Conservation (phyloP, 2,888 invertebrate species). For the Chaetoderma sp. region DNA sequence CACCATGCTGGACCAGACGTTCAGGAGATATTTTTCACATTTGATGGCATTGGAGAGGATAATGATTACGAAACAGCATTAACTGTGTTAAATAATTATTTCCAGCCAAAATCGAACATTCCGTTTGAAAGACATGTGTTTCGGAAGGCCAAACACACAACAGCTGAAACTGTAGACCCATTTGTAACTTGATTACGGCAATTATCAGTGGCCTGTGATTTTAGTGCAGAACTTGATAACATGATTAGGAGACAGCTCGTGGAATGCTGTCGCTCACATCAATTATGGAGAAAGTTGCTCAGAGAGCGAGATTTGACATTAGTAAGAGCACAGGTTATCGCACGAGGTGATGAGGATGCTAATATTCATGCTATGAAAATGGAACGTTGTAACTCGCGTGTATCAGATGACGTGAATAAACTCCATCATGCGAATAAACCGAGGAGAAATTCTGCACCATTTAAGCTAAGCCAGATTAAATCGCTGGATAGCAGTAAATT, state of each 20-base stretch:
- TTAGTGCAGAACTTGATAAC: neutral
- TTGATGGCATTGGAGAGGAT: neutral
- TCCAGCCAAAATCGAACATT: conserved; percentile 3
- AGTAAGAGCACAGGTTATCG: neutral
- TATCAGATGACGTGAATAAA: too few relatives aligned
- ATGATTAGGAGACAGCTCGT: neutral
- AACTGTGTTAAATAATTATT: neutral
- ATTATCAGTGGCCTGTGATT: neutral
- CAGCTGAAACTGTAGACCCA: conserved; percentile 1
- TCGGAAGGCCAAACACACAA: conserved; percentile 1
- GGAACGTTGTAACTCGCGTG: too few relatives aligned
- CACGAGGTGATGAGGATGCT: neutral
- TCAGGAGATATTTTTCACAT: conserved; percentile 11
- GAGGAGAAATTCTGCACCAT: too few relatives aligned
- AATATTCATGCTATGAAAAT: conserved; percentile 5
- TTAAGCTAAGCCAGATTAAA: too few relatives aligned
- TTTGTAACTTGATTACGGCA: neutral
- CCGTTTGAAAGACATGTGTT: conserved; percentile 16
- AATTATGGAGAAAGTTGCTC: neutral
- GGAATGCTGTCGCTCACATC: neutral
- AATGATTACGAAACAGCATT: neutral
- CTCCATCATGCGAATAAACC: too few relatives aligned
- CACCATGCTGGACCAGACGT: conserved; percentile 12
- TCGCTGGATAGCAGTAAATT: too few relatives aligned
- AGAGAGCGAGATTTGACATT: neutral